Evolutionary conservation across 2,797 vertebrate genomes (phyloP).

Genomic region (Micrastur ruficollis): DNA sequence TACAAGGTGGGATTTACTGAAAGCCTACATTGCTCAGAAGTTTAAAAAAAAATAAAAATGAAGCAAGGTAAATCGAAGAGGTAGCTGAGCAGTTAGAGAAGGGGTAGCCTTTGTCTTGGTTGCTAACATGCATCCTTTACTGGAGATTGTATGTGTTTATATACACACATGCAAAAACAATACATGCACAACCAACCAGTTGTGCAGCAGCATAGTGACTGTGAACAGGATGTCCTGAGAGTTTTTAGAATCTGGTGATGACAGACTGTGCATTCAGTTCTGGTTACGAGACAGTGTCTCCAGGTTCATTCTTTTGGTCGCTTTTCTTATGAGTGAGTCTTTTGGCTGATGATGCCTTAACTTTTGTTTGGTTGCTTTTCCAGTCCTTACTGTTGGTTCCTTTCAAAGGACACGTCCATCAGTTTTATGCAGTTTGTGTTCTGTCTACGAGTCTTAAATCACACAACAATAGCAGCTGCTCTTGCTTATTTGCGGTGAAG

Average conservation of each 20-base stretch:
- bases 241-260: neutral
- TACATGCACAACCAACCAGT: accelerated
- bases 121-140: neutral
- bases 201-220: accelerated
- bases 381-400: neutral
- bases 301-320: neutral
- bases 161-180: too few species aligned
- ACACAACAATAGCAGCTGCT: neutral
- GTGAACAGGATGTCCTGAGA: neutral
- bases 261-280: neutral
- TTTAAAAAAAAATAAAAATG: neutral
- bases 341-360: neutral
- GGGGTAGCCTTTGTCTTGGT: neutral
- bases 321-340: neutral
- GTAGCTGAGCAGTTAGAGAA: neutral
- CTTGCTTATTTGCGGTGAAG: neutral
- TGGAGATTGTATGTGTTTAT: neutral
- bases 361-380: neutral
- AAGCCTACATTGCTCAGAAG: neutral
- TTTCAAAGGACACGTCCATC: neutral
- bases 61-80: neutral
- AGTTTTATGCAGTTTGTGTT: neutral
- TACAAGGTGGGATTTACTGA: neutral
- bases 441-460: neutral
- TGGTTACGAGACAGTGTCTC: neutral